Percentiles rank a stretch among this genome's conserved stretches.
Evolutionary conservation across 2,113 vertebrate species (phyloP).

Genomic region (Cephalopterus ornatus): DNA sequence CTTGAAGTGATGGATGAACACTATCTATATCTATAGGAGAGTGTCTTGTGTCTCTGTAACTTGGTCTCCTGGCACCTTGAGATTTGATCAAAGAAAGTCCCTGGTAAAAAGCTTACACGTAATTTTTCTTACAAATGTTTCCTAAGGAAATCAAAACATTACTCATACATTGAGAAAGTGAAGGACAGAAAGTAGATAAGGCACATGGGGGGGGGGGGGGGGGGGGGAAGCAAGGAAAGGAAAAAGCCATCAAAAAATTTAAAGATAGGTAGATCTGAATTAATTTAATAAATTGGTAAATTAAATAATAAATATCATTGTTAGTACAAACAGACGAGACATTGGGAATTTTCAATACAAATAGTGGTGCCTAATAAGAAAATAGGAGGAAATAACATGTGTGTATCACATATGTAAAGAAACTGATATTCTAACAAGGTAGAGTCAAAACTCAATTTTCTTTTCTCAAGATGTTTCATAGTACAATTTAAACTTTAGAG

Average conservation of each 20-base stretch:
- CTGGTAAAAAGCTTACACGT: neutral
- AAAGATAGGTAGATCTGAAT: neutral
- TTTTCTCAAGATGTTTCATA: neutral
- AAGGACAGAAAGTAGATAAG: neutral
- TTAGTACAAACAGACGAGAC: neutral
- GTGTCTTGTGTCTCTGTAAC: neutral
- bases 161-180: neutral
- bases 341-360: neutral
- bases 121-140: neutral
- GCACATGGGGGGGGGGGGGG: too few species aligned
- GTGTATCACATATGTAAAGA: neutral
- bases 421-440: neutral
- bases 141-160: neutral
- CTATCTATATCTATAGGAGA: neutral
- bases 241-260: neutral
- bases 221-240: too few species aligned
- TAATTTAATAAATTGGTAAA: neutral
- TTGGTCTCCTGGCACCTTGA: neutral
- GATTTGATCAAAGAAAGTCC: neutral
- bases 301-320: neutral
- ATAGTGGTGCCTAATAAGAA: neutral
- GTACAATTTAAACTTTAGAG: neutral
- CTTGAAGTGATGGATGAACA: neutral
- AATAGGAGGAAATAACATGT: neutral
- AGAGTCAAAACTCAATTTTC: neutral